Percentiles rank a stretch among this genome's conserved stretches.
phyloP scores from a whole-genome alignment of 2,113 vertebrate genomes.

The Odontophorus gujanensis region DNA sequence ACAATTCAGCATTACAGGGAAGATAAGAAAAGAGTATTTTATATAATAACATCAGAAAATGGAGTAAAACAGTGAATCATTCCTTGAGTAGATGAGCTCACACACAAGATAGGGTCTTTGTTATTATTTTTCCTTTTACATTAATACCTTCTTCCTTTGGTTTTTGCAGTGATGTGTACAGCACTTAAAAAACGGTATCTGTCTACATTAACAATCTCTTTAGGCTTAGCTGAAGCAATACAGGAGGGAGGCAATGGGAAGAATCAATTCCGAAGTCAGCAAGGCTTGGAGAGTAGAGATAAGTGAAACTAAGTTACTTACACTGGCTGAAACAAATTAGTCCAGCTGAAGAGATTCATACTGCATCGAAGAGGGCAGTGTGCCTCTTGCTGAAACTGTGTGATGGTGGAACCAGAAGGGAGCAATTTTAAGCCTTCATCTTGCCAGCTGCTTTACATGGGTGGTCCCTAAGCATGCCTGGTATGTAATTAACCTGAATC shows the following conservation, averaged over 20 bases:
- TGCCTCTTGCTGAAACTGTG: neutral
- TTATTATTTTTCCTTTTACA: constrained; percentile 13
- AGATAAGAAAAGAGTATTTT: constrained; percentile 14
- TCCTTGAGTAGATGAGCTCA: neutral
- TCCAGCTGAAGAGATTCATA: neutral
- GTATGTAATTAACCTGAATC: constrained; percentile 59
- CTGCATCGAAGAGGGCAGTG: neutral
- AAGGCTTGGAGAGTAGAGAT: neutral
- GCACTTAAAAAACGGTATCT: neutral
- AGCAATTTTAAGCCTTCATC: constrained; percentile 40
- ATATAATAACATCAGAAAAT: neutral
- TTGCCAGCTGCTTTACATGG: constrained; percentile 51
- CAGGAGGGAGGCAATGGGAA: neutral
- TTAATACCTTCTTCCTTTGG: neutral
- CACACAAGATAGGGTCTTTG: neutral
- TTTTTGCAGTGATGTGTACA: neutral
- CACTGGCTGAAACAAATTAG: constrained; percentile 10
- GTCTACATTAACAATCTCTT: neutral
- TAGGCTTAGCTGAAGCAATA: neutral
- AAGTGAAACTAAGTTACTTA: neutral
- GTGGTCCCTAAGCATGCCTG: constrained; percentile 39
- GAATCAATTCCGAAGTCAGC: neutral
- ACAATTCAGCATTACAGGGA: neutral
- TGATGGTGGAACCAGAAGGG: neutral
- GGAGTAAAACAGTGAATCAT: constrained; percentile 13